Percentiles rank a stretch among this genome's conserved stretches.
phyloP scores from a whole-genome alignment of 2,888 invertebrate genomes.

The Pasiphila rectangulata region DNA sequence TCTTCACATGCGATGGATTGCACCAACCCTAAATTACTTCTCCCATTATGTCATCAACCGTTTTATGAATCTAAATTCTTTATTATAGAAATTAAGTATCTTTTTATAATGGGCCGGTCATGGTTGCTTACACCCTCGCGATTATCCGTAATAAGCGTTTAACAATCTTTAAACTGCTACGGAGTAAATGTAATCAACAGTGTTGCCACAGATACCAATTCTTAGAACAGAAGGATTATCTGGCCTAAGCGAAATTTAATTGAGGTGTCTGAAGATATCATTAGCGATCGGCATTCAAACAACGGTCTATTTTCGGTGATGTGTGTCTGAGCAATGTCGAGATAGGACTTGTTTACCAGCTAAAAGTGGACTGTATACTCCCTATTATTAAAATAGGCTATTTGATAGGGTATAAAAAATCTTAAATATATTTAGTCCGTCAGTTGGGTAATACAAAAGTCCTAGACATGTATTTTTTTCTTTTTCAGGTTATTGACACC shows the following conservation, averaged over 20 bases:
- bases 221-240: slow-evolving; percentile 8
- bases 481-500: no score
- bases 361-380: no score
- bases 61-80: slow-evolving; percentile 75
- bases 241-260: slow-evolving; percentile 33
- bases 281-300: neutral
- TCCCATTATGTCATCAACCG: slow-evolving; percentile 77
- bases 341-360: no score
- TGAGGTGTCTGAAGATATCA: slow-evolving; percentile 19
- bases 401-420: no score
- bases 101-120: slow-evolving; percentile 62
- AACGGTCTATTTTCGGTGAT: neutral
- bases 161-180: slow-evolving; percentile 46
- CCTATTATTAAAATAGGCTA: no score
- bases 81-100: slow-evolving; percentile 68
- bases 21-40: slow-evolving; percentile 68
- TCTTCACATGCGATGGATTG: slow-evolving; percentile 65
- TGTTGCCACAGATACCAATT: slow-evolving; percentile 7
- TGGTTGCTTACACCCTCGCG: slow-evolving; percentile 66
- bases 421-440: no score
- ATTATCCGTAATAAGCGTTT: slow-evolving; percentile 69
- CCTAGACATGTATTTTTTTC: no score
- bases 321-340: no score
- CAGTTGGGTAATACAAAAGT: no score
- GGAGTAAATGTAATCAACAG: slow-evolving; percentile 3